Conservation (phyloP, 2,113 vertebrate species). For the Psittacara wagleri region DNA sequence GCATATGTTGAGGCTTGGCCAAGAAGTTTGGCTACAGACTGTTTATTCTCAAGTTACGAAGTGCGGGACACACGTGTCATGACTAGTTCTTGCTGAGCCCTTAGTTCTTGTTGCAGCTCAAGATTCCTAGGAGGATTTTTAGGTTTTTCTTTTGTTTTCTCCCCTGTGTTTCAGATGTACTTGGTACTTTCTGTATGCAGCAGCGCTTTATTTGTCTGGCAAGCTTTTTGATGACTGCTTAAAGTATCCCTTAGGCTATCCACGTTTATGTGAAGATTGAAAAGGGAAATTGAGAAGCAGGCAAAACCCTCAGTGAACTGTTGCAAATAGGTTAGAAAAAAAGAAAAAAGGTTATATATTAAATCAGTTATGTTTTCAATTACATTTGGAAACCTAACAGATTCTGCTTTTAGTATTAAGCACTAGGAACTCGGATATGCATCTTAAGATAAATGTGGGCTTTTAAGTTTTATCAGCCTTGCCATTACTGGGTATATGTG, state of each 20-base stretch:
- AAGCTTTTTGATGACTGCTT: neutral
- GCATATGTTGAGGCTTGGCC: neutral
- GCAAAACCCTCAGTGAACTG: neutral
- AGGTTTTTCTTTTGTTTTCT: neutral
- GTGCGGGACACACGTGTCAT: neutral
- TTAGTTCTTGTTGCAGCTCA: neutral
- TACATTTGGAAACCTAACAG: neutral
- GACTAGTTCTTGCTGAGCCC: neutral
- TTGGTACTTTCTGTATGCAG: neutral
- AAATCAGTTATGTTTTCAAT: neutral
- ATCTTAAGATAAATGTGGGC: neutral
- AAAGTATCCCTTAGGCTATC: neutral
- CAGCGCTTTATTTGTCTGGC: neutral
- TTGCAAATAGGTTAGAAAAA: neutral
- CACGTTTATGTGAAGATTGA: neutral
- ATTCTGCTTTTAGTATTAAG: neutral
- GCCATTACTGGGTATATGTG: neutral
- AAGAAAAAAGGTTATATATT: neutral
- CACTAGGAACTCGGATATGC: neutral
- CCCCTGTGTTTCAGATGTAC: neutral
- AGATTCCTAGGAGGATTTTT: neutral
- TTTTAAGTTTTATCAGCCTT: constrained; percentile 11
- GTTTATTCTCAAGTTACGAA: neutral
- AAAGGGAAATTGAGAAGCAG: neutral
- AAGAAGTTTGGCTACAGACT: neutral